Conservation (phyloP, 2,113 vertebrate genomes). For the Steatornis caripensis region DNA sequence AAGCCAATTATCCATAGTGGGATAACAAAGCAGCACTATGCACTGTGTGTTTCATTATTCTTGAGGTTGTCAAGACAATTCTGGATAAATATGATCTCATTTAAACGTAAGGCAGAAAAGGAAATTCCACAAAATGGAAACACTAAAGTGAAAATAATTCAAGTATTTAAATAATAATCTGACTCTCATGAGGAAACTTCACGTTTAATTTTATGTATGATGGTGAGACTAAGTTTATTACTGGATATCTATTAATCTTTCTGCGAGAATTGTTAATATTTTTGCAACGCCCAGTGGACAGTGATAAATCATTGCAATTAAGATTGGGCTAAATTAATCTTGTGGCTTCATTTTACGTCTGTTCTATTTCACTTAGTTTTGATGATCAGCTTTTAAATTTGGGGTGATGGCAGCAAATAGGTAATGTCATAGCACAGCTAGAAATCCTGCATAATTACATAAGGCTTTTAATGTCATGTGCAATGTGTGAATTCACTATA, state of each 20-base stretch:
- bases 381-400: neutral
- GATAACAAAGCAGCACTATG: neutral
- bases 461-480: neutral
- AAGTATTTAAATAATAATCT: conserved; percentile 31
- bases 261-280: neutral
- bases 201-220: conserved; percentile 52
- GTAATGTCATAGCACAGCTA: neutral
- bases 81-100: neutral
- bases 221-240: conserved; percentile 32
- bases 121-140: neutral
- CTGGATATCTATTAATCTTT: neutral
- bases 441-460: neutral
- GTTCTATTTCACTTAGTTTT: neutral
- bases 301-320: conserved; percentile 45
- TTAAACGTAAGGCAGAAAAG: neutral
- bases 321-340: conserved; percentile 22
- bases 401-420: neutral
- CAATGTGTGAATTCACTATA: neutral
- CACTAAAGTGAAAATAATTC: neutral
- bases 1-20: neutral
- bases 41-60: neutral
- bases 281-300: conserved; percentile 35
- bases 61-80: neutral
- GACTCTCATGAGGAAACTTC: neutral
- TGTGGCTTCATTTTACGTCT: neutral